These are phyloP conservation scores for Argyresthia albistria DNA, from an alignment of 2,888 invertebrate genomes.

Conservation along the genomic window DNA sequence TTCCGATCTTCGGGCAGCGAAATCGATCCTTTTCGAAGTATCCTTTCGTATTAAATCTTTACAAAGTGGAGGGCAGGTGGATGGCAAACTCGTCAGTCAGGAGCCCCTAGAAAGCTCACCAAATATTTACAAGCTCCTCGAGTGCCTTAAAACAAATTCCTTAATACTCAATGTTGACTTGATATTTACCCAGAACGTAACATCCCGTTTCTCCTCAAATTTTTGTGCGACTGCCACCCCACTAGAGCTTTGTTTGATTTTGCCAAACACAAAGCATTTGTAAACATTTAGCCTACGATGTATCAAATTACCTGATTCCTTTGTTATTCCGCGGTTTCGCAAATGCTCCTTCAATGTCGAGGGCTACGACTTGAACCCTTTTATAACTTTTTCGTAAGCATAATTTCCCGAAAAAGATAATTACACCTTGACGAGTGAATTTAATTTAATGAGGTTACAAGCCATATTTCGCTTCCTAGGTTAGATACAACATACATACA, in stretches of 20 bases:
- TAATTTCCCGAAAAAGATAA: too few species aligned
- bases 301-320: conserved; percentile 57
- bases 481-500: too few species aligned
- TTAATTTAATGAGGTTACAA: too few species aligned
- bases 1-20: too few species aligned
- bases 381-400: too few species aligned
- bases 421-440: too few species aligned
- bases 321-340: too few species aligned
- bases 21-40: too few species aligned
- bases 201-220: conserved; percentile 46
- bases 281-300: conserved; percentile 54
- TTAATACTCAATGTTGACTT: conserved; percentile 51
- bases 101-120: conserved; percentile 51
- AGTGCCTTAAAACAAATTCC: conserved; percentile 71
- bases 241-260: conserved; percentile 66
- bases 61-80: conserved; percentile 41
- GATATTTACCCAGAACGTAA: conserved; percentile 55
- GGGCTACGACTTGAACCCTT: too few species aligned
- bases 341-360: too few species aligned
- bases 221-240: conserved; percentile 59
- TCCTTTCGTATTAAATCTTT: conserved; percentile 6
- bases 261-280: conserved; percentile 61
- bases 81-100: conserved; percentile 26
- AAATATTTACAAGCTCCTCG: conserved; percentile 65
- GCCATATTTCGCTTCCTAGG: too few species aligned